Base-by-base conservation (phyloP, 2,797 vertebrate species). In the Ibycter americanus region DNA sequence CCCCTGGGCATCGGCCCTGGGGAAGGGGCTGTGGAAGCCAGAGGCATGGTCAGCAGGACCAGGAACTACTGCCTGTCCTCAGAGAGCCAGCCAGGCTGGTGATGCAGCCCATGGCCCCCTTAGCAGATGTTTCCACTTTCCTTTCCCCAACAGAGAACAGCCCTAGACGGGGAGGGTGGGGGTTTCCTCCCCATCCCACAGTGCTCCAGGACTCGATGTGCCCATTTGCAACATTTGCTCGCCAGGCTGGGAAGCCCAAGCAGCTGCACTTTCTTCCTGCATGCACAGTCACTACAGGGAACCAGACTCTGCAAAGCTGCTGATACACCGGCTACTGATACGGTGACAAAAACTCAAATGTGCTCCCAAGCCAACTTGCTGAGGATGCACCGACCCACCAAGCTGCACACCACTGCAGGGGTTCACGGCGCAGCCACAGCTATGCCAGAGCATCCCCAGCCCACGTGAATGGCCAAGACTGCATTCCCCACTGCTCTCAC, bases 261-360 rank as follows among this genome's bases (percentile, higher is more conserved):
- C 6, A 19, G 27, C 70, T 6, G 15, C 16, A 5, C 58, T 47
- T 8, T 31, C 66, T 31, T 31, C 40, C 62, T 12, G 27, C 29
- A 3, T 6, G 22, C 34, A 7, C 0, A 14, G 34, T 16, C n/a
- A 22, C 52, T 13, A 8, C 21, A 8, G 27, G 42, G 42, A 38
- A 8, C 81, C 1, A 2, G 11, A 36, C 26, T 42, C 67, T 12
- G 56, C 59, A 40, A 11, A 52, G 36, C 68, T 27, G 47, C 20
- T 4, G 2, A 8, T 12, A 15, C 11, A 7, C 23, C 55, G 13
- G 13, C 58, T 32, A 15, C 20, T 1, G 42, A 5, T 18, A 15
- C 9, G 5, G 20, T 5, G 32, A 29, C 38, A 7, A 8, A 31
- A 23, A 20, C 7, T 12, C 31, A 11, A 4, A 4, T 0, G 6